A percentile compares a stretch with the other conserved stretches of the same genome.
Conservation (phyloP, 2,113 vertebrate genomes). For the Amblyornis subalaris region DNA sequence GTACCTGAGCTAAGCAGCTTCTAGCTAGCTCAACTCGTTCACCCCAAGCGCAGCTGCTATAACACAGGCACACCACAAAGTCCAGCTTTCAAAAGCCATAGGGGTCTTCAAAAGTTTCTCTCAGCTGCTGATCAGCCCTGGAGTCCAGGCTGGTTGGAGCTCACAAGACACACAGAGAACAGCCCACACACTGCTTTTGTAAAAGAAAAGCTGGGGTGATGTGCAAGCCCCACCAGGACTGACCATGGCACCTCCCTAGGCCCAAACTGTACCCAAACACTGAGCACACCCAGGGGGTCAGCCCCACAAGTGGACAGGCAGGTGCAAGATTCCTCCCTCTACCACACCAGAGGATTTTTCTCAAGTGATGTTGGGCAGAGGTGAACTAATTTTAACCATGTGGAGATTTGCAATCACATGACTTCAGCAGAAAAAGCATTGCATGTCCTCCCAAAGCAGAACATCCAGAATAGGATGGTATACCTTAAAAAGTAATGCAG, state of each 20-base stretch:
- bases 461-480: not conserved
- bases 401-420: not conserved
- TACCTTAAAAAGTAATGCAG: not conserved
- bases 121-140: not conserved
- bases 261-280: not conserved
- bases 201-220: not conserved
- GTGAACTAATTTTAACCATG: not conserved
- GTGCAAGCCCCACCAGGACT: not conserved
- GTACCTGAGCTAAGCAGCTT: not conserved
- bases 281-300: fast-evolving
- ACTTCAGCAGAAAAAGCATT: not conserved
- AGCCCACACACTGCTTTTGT: not conserved
- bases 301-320: not conserved
- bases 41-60: not conserved
- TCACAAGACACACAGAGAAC: not conserved
- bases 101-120: not conserved
- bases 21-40: not conserved
- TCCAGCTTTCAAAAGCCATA: not conserved
- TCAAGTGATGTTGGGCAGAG: not conserved
- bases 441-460: not conserved
- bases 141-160: not conserved
- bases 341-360: not conserved
- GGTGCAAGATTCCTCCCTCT: not conserved
- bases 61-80: not conserved
- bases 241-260: not conserved